Conservation (phyloP, 1,140 invertebrate species). For the Agrypnia vestita region DNA sequence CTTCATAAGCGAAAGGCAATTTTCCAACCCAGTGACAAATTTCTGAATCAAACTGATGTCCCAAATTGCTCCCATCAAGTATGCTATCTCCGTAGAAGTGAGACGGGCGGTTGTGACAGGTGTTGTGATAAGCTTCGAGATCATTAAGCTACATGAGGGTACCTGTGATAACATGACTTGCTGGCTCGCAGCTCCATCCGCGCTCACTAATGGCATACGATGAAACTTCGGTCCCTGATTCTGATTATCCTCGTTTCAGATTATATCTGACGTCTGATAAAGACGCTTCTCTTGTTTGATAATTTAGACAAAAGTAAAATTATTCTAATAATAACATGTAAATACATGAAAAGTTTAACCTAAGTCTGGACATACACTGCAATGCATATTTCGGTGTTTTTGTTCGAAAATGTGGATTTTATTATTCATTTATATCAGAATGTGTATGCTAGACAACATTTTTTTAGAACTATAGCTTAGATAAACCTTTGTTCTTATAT, state of each 20-base stretch:
- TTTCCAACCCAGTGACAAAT: neutral
- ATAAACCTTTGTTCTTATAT: too few species aligned
- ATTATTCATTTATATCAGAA: too few species aligned
- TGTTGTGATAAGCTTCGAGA: neutral
- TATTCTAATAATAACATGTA: too few species aligned
- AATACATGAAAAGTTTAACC: too few species aligned
- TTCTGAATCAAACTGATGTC: neutral
- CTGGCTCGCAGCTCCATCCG: neutral
- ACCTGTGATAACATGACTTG: neutral
- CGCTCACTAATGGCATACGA: neutral
- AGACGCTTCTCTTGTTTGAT: neutral
- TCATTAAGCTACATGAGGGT: slow-evolving; percentile 18
- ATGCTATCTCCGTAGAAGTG: neutral
- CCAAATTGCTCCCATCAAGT: neutral
- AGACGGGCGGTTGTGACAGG: neutral
- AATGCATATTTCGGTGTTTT: too few species aligned
- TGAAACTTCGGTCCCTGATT: neutral
- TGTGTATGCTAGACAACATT: too few species aligned
- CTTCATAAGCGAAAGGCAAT: neutral
- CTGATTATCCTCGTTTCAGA: neutral
- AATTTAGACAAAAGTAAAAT: too few species aligned
- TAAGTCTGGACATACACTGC: too few species aligned
- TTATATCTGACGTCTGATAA: neutral
- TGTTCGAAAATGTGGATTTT: too few species aligned
- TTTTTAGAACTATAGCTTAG: too few species aligned